Conservation (phyloP, 2,888 invertebrate species). For the Hetaerina titia region DNA sequence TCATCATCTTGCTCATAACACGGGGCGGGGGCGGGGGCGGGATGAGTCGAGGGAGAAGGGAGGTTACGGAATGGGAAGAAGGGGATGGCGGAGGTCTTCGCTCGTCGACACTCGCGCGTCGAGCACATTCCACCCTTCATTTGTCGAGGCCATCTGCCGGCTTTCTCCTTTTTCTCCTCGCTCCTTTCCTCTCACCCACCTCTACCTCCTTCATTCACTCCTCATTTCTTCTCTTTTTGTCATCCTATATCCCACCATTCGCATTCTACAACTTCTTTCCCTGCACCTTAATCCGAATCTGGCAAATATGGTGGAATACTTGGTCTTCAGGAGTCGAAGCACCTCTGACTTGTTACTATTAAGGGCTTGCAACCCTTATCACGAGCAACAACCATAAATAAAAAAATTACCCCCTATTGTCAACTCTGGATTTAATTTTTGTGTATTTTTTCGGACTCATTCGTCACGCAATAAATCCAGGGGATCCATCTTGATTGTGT, state of each 20-base stretch:
- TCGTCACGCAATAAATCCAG: no score
- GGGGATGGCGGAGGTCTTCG: background rate
- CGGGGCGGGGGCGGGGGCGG: background rate
- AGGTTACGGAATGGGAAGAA: background rate
- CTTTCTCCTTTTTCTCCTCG: background rate
- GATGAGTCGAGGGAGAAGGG: background rate
- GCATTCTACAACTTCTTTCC: no score
- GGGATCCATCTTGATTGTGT: no score
- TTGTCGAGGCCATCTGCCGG: constrained; percentile 12
- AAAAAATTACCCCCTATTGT: background rate
- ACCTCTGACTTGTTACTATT: background rate
- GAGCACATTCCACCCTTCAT: background rate
- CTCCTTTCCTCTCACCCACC: background rate
- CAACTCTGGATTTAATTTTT: background rate
- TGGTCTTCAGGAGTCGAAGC: background rate
- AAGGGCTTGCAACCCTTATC: background rate
- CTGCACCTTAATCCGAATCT: background rate
- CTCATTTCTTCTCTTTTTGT: background rate
- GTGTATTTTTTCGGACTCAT: no score
- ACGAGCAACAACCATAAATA: background rate
- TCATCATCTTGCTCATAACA: constrained; percentile 20
- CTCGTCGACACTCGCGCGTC: background rate
- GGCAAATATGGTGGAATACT: background rate
- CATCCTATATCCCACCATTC: background rate
- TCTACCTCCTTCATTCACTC: background rate